Evolutionary conservation across 1,140 invertebrate genomes (phyloP).

Genomic region (Orius laevigatus): DNA sequence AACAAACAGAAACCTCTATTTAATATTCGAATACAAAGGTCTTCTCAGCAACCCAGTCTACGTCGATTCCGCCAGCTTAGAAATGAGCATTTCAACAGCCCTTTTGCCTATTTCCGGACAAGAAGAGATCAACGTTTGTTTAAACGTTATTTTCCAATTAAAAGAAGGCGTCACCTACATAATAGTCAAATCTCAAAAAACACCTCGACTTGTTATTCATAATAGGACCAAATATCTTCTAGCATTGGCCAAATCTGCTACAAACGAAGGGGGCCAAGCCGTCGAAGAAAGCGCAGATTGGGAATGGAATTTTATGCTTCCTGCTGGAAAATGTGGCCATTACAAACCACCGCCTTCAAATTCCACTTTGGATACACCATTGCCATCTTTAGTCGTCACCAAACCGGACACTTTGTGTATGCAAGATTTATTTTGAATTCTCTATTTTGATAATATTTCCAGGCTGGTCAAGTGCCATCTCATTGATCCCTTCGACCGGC

Average conservation of each 20-base stretch:
- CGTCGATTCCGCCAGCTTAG: constrained; percentile 3
- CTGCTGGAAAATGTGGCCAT: constrained; percentile 8
- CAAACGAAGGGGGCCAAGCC: constrained; percentile 10
- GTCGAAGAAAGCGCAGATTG: constrained; percentile 14
- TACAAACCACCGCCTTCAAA: background rate
- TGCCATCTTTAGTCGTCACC: constrained; percentile 15
- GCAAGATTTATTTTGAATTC: background rate
- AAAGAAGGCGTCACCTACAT: constrained; percentile 38
- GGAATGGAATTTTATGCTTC: constrained; percentile 16
- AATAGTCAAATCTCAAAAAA: constrained; percentile 35
- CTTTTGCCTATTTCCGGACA: background rate
- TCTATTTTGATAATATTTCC: background rate
- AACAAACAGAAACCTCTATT: constrained; percentile 10
- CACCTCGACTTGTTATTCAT: constrained; percentile 37
- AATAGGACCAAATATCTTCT: constrained; percentile 29
- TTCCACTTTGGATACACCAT: background rate
- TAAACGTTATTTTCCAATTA: constrained; percentile 14
- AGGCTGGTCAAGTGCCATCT: constrained; percentile 21
- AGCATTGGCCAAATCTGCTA: constrained; percentile 12
- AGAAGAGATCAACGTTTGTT: constrained; percentile 7
- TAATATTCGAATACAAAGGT: constrained; percentile 12
- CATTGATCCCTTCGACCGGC: constrained; percentile 16
- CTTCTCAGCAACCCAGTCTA: constrained; percentile 16
- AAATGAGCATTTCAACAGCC: constrained; percentile 5
- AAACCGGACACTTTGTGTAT: background rate